Percentiles rank a stretch among this genome's conserved stretches.
phyloP scores from a whole-genome alignment of 2,113 vertebrate genomes.

The Eulemur rufifrons region DNA sequence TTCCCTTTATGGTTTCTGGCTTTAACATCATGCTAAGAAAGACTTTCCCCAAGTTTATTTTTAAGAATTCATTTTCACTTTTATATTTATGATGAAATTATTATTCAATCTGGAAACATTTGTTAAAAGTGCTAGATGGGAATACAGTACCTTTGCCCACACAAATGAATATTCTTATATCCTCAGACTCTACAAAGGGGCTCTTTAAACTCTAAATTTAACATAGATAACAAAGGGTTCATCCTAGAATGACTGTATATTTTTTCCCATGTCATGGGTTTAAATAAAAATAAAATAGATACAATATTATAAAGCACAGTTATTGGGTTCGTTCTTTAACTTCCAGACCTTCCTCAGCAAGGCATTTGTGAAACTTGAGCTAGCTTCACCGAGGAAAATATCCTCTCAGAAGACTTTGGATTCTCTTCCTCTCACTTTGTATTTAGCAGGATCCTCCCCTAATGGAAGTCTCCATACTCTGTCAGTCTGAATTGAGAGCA shows the following conservation, averaged over 20 bases:
- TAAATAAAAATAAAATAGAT: neutral
- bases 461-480: neutral
- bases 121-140: neutral
- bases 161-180: neutral
- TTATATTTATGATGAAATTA: neutral
- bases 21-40: neutral
- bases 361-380: neutral
- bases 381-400: neutral
- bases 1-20: neutral
- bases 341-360: neutral
- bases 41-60: conserved; percentile 23
- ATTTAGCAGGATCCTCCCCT: neutral
- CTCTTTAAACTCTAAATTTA: neutral
- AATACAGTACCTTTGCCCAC: neutral
- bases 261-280: neutral
- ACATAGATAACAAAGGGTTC: neutral
- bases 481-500: neutral
- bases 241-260: neutral
- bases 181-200: neutral
- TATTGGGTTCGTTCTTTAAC: neutral
- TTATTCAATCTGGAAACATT: neutral
- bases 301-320: neutral
- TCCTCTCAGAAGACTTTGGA: neutral
- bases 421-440: neutral
- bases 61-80: conserved; percentile 12